Percentiles rank a stretch among this genome's conserved stretches.
These are phyloP conservation scores for Grapholita molesta DNA, from an alignment of 1,140 invertebrate genomes.

Conservation along the genomic window DNA sequence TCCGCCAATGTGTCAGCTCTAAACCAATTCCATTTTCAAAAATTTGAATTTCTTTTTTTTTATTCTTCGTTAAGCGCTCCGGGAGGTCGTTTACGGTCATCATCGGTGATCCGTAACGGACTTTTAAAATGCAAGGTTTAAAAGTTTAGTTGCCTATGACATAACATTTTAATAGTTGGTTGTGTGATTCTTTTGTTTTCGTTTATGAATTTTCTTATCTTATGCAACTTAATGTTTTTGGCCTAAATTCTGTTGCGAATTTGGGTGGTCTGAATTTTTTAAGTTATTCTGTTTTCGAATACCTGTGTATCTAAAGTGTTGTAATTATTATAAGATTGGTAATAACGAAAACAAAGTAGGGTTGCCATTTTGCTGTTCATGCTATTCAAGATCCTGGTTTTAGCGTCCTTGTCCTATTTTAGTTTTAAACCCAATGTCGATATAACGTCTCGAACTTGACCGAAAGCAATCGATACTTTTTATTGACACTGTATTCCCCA, in stretches of 20 bases:
- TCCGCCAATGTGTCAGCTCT: conserved; percentile 12
- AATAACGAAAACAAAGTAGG: neutral
- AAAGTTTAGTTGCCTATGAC: neutral
- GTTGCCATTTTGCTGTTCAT: too few species aligned
- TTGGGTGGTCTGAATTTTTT: neutral
- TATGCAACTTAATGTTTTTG: neutral
- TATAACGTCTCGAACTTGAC: neutral
- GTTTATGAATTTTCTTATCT: conserved; percentile 1
- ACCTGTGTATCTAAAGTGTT: neutral
- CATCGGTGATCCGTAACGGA: conserved; percentile 22
- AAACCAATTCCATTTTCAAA: conserved; percentile 13
- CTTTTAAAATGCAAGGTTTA: neutral
- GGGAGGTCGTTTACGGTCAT: conserved; percentile 38
- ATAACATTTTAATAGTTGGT: neutral
- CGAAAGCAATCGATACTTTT: conserved; percentile 29
- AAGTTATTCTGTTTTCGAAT: neutral
- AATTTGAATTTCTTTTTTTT: conserved; percentile 11
- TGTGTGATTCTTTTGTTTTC: conserved; percentile 12
- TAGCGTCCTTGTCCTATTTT: neutral
- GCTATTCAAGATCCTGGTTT: neutral
- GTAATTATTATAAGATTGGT: neutral
- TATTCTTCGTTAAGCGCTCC: conserved; percentile 34
- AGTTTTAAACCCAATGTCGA: neutral
- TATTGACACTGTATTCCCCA: conserved; percentile 23
- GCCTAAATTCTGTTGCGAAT: neutral